Evolutionary conservation across 2,113 vertebrate species (phyloP), one percentile per base, ranked within the genome.

Genomic region (Cephalophus harveyi): DNA sequence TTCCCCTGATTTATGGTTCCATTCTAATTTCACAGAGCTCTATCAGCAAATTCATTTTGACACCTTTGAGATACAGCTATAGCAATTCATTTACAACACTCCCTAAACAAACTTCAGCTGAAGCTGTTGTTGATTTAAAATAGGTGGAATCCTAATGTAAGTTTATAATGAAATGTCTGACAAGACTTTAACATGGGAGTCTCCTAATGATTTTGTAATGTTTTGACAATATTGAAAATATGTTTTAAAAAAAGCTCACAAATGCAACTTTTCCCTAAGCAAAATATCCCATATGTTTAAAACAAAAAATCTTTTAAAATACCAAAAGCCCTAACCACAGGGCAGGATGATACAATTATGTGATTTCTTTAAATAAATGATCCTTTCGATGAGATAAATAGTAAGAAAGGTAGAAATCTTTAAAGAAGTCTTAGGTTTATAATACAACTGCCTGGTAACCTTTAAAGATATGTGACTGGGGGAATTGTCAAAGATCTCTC

Each of bases 151-250:
- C 87, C 94, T 98, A 93, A 94, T 91, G 89, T n/a, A 96, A 83
- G 64, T 91, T 93, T 97, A 87, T 98, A 97, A 98, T 94, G 82
- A 97, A 94, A 97, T 85, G 78, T 96, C 94, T 97, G 94, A 97
- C 91, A 97, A 94, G 94, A 91, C 13, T 94, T 59, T 97, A 97
- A 97, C 95, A 97, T 78, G 89, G 96, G 83, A 98, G 57, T 96
- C 88, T 98, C 93, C 93, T 97, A 97, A 98, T 97, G 96, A 94
- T 97, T 97, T 93, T 89, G 57, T 89, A 97, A 95, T 98, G 96
- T 97, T 98, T 97, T 97, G 97, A 97, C 95, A 97, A 67, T 97
- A 89, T 84, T 94, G 92, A 97, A 98, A 98, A 97, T 97, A 96
- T 95, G 62, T 50, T 97, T 95, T 97, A 8, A 50, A 96, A 91